Base-by-base conservation (phyloP, 2,797 vertebrate genomes). In the Alectoris magna region DNA sequence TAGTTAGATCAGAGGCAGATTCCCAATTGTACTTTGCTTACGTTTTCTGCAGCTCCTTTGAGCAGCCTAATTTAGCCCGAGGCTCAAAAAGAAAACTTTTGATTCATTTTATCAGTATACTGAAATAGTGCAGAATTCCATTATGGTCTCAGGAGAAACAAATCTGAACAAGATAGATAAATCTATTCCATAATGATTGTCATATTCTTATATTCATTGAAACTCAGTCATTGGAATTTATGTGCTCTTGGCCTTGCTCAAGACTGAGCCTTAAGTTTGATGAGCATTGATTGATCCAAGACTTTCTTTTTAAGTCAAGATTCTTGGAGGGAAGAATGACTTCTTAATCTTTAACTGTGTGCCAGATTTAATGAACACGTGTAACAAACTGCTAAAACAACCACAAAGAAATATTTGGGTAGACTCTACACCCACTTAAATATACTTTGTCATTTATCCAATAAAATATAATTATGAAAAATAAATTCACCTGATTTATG, bases 401-500 rank as follows among this genome's bases (percentile, higher is more conserved):
- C 85, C 92, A 75, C 75, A 64, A 88, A 74, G 78, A 78, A 97
- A 95, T 95, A 91, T 60, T 96, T 88, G 79, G 51, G 77, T 88
- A 86, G 64, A 95, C 90, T 90, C 91, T 81, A 84, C 93, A 84
- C 79, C 82, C 92, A 94, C 51, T 96, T 95, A 97, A 95, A 95
- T 88, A 91, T 62, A 77, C 60, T 91, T 43, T 72, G 87, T 69
- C 88, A 91, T 91, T 97, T 95, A 95, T 48, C 39, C 71, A 95
- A 90, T 88, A 93, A 97, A 89, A 84, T 79, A 31, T 63, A 94
- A 93, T 79, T 94, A 88, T 23, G 64, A 87, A 78, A 38, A 93
- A 87, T 19, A 96, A 81, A 96, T 91, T 94, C 75, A 97, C 81
- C 93, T 90, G 81, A 92, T 89, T 96, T 79, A 96, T 96, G 78